A percentile compares a stretch with the other conserved stretches of the same genome.
These are phyloP conservation scores for Montipora capricornis DNA, from an alignment of 64 coral and sea anemone species.

Conservation along the genomic window DNA sequence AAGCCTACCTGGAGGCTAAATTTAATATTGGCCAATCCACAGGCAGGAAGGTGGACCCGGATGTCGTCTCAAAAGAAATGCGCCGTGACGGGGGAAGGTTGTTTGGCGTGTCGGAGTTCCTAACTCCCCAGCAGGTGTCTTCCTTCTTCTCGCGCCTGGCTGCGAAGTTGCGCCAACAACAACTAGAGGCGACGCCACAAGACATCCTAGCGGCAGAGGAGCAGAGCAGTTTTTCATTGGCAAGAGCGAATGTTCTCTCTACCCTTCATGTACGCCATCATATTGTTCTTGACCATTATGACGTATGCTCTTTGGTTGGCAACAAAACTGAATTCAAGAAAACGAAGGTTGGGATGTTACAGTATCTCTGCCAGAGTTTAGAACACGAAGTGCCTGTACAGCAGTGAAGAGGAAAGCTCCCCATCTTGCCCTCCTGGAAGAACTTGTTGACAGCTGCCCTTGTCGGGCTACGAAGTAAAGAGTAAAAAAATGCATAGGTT, in stretches of 20 bases:
- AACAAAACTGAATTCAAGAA: background rate
- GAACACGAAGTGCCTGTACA: slow-evolving; percentile 10
- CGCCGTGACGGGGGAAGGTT: slow-evolving; percentile 40
- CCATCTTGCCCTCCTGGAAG: background rate
- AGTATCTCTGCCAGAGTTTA: slow-evolving; percentile 15
- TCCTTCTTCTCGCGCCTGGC: slow-evolving; percentile 61
- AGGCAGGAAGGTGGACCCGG: slow-evolving; percentile 35
- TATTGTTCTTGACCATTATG: slow-evolving; percentile 48
- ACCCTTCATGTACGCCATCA: slow-evolving; percentile 25
- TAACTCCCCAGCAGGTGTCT: slow-evolving; percentile 53
- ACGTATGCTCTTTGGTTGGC: slow-evolving; percentile 42
- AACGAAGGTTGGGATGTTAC: slow-evolving; percentile 42
- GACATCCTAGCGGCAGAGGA: slow-evolving; percentile 29
- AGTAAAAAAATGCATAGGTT: too few species aligned
- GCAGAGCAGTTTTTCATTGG: slow-evolving; percentile 19
- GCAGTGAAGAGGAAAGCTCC: slow-evolving; percentile 25
- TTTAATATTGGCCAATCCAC: slow-evolving; percentile 57
- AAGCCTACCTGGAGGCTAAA: slow-evolving; percentile 26
- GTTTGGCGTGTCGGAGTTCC: slow-evolving; percentile 59
- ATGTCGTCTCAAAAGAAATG: slow-evolving; percentile 56
- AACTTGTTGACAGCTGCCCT: slow-evolving; percentile 2
- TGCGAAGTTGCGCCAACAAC: slow-evolving; percentile 47
- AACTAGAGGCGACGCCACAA: background rate
- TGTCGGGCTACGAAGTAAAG: background rate
- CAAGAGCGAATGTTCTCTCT: slow-evolving; percentile 32